Conservation (phyloP, 2,888 invertebrate genomes). For the Nomada ferruginata region DNA sequence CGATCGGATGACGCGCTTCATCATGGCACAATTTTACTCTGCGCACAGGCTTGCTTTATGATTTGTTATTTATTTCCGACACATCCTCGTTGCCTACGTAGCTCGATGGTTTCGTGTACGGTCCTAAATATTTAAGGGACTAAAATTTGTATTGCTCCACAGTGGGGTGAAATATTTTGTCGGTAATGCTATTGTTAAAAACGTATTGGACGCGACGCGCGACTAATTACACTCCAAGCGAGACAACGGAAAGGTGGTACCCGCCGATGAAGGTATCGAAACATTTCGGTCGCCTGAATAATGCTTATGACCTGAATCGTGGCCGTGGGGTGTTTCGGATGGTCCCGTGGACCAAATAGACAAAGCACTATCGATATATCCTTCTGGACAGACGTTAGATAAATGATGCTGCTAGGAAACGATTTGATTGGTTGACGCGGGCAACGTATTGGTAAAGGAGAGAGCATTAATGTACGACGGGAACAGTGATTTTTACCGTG, state of each 20-base stretch:
- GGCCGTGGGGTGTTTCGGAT: conserved; percentile 20
- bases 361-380: background rate
- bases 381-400: conserved; percentile 31
- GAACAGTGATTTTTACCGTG: conserved; percentile 30
- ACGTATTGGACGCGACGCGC: too few species aligned
- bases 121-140: too few species aligned
- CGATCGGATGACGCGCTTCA: background rate
- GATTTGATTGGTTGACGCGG: conserved; percentile 44
- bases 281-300: background rate
- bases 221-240: too few species aligned
- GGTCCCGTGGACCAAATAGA: conserved; percentile 11
- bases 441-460: conserved; percentile 48
- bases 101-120: too few species aligned
- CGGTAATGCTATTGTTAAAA: too few species aligned
- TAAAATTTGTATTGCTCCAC: too few species aligned
- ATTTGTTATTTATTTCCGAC: too few species aligned
- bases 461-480: conserved; percentile 47
- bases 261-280: too few species aligned
- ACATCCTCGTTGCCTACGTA: background rate
- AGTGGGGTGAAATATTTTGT: too few species aligned
- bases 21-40: background rate
- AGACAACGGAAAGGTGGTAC: too few species aligned
- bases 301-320: conserved; percentile 45
- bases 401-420: conserved; percentile 49
- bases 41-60: background rate